Conservation (phyloP, 1,140 invertebrate genomes). For the Kradibia gibbosae region DNA sequence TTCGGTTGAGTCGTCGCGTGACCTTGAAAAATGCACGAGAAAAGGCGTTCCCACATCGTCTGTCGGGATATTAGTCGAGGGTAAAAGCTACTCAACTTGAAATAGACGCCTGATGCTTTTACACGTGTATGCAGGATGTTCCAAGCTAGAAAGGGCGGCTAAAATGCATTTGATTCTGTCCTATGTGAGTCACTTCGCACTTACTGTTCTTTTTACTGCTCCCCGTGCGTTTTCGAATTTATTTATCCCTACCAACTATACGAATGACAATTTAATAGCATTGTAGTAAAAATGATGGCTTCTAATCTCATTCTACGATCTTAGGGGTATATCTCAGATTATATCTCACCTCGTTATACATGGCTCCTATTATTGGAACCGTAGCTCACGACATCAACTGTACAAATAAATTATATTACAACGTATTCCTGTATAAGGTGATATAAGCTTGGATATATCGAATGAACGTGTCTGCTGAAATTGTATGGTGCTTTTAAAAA, state of each 20-base stretch:
- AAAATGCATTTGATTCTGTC: not conserved
- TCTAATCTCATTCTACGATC: no score
- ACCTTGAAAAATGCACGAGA: conserved; percentile 27
- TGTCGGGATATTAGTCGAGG: conserved; percentile 7
- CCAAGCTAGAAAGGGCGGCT: not conserved
- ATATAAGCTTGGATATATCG: no score
- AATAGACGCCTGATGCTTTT: conserved; percentile 6
- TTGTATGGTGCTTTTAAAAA: no score
- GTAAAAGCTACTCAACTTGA: not conserved
- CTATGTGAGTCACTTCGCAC: not conserved
- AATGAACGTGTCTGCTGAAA: no score
- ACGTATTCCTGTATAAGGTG: no score
- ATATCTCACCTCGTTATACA: no score
- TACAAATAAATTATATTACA: no score
- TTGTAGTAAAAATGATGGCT: no score
- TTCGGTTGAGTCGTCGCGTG: not conserved
- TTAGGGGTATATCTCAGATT: no score
- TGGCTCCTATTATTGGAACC: no score
- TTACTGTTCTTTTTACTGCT: not conserved
- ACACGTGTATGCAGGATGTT: not conserved
- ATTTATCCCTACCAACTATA: not conserved
- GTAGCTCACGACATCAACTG: no score
- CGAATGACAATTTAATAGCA: not conserved
- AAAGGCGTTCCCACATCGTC: conserved; percentile 19
- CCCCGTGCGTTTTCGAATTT: not conserved